Conservation (phyloP, 1,140 invertebrate species). For the Dendrolimus punctatus region DNA sequence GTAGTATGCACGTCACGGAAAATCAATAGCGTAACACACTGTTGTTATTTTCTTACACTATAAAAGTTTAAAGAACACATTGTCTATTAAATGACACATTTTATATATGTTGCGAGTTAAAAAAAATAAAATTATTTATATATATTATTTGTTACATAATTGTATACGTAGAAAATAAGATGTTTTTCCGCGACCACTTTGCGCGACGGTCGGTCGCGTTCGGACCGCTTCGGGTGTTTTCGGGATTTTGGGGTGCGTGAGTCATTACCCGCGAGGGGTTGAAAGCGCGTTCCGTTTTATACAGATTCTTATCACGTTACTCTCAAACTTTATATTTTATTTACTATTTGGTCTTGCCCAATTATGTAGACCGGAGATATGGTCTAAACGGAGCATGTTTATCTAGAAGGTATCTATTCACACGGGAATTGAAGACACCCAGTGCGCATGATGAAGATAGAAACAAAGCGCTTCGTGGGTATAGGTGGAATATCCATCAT, state of each 20-base stretch:
- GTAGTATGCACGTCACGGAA: conserved; percentile 46
- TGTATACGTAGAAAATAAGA: conserved; percentile 23
- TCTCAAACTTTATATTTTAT: not conserved
- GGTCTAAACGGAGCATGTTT: too few relatives aligned
- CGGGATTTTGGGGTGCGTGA: conserved; percentile 43
- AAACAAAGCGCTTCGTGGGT: too few relatives aligned
- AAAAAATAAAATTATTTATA: conserved; percentile 12
- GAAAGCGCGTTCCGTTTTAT: conserved; percentile 47
- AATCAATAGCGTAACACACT: conserved; percentile 42
- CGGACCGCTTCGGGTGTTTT: conserved; percentile 35
- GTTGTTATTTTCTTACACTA: too few relatives aligned
- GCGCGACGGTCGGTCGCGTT: conserved; percentile 30
- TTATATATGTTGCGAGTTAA: not conserved
- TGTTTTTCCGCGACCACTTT: conserved; percentile 38
- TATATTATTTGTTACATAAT: conserved; percentile 54
- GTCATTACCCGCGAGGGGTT: conserved; percentile 49
- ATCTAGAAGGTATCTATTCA: too few relatives aligned
- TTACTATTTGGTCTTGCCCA: not conserved
- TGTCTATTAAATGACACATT: conserved; percentile 3
- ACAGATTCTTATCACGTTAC: not conserved
- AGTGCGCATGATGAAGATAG: too few relatives aligned
- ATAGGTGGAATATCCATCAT: too few relatives aligned
- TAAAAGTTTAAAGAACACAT: too few relatives aligned
- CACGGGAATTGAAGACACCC: too few relatives aligned
- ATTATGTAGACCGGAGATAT: too few relatives aligned